Conservation (phyloP, 2,113 vertebrate species). For the Centropus unirufus region DNA sequence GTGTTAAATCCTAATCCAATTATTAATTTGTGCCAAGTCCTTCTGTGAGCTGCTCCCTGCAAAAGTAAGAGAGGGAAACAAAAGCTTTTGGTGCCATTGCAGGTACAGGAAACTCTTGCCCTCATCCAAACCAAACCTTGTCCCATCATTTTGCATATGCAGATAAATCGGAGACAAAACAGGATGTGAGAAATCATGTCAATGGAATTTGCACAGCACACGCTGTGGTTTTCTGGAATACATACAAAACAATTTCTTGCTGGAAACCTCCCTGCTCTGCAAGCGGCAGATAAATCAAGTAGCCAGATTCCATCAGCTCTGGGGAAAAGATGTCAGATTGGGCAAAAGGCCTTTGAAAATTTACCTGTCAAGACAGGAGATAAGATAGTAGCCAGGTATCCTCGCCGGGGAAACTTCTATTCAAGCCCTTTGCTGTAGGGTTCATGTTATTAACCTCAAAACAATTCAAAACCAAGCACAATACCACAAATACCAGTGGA, state of each 20-base stretch:
- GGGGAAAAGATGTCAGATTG: background rate
- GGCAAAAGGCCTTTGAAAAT: background rate
- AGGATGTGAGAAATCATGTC: background rate
- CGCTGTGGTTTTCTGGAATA: background rate
- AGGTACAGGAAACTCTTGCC: background rate
- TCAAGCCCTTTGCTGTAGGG: background rate
- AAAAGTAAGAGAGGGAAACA: rapidly evolving
- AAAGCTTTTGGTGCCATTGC: background rate
- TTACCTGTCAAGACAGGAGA: background rate
- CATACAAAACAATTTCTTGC: background rate
- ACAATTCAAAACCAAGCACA: background rate
- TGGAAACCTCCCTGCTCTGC: background rate
- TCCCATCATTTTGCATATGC: rapidly evolving
- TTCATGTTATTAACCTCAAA: background rate
- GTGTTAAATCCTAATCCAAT: background rate
- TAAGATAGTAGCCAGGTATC: background rate
- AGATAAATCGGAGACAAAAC: background rate
- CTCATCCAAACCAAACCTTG: rapidly evolving
- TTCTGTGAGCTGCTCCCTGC: too few relatives aligned
- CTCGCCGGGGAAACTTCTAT: background rate
- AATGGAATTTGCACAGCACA: background rate
- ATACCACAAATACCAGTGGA: background rate
- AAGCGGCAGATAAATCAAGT: background rate
- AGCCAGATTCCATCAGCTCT: background rate
- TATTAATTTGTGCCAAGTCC: background rate